Base-by-base conservation (phyloP, 64 coral and sea anemone genomes). In the Dendrophyllia cribrosa region DNA sequence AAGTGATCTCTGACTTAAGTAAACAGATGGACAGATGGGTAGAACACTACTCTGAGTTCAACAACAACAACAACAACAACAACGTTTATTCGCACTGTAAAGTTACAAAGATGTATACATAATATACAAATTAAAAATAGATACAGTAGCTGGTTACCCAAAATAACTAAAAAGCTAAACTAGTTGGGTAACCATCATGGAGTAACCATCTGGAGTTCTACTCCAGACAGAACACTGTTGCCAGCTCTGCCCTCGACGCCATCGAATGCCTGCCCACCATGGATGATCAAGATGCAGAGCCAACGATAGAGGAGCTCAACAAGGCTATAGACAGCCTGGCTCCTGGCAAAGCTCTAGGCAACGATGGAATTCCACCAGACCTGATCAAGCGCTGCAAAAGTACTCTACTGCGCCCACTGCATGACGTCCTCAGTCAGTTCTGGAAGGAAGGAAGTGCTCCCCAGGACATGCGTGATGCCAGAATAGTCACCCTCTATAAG, bases 1-100 rank as follows among this genome's bases (percentile, higher is more conserved):
- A 88, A 66, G 77, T 79, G n/a, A 93, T 88, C 51, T 61, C 24
- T 5, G 76, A 88, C 74, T 58, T 26, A 21, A 20, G 50, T 2
- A 58, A 88, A 19, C 92, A 73, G 20, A 69, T 93, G 26, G 83
- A 93, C 34, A 60, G 91, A 51, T 93, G 84, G 64, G 76, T 87
- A 11, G 75, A 93, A 20, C 60, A 81, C 20, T 93, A 88, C 75
- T 79, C 68, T 13, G 91, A 93, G n/a, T n/a, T n/a, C n/a, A n/a
- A n/a, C n/a, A n/a, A n/a, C n/a, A n/a, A n/a, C n/a, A n/a, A n/a
- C n/a, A n/a, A n/a, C n/a, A n/a, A n/a, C n/a, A n/a, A n/a, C n/a
- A n/a, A n/a, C n/a, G n/a, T n/a, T n/a, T n/a, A n/a, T n/a, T n/a
- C n/a, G n/a, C n/a, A n/a, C n/a, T n/a, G n/a, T n/a, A n/a, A n/a